Conservation (phyloP, 2,113 vertebrate genomes). For the Cyanoliseus patagonus region DNA sequence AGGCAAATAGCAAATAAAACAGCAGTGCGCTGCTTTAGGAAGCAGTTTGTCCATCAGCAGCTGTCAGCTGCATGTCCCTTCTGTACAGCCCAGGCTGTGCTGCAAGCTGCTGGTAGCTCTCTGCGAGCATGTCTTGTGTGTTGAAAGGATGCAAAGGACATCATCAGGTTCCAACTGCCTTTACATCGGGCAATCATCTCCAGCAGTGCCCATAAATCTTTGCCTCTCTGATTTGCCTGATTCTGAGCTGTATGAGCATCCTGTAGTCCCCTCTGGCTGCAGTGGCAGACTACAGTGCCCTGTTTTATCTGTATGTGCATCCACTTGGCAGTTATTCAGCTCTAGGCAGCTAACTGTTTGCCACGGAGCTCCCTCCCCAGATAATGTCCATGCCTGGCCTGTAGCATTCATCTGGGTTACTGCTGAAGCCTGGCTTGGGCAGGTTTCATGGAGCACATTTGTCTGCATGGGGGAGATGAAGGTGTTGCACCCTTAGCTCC, state of each 20-base stretch:
- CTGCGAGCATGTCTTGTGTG: background rate
- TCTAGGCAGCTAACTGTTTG: background rate
- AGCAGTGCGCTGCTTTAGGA: accelerated
- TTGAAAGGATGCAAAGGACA: background rate
- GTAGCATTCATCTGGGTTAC: background rate
- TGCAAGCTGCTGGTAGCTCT: background rate
- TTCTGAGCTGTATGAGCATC: background rate
- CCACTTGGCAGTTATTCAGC: background rate
- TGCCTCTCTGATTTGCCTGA: background rate
- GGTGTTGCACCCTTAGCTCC: background rate
- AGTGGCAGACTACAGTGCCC: background rate
- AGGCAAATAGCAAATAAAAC: background rate
- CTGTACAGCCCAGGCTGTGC: background rate
- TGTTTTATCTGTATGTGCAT: accelerated
- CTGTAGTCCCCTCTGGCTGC: background rate
- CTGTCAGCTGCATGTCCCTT: background rate
- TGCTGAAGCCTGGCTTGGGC: background rate
- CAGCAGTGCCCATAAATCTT: background rate
- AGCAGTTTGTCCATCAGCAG: background rate
- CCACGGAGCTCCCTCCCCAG: background rate
- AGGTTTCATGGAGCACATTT: background rate
- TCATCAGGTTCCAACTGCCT: background rate
- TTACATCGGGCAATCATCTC: background rate
- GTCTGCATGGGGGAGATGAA: background rate
- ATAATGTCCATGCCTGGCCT: background rate